Percentiles rank a stretch among this genome's conserved stretches.
Evolutionary conservation across 2,113 vertebrate species (phyloP).

Genomic region (Plecotus auritus): DNA sequence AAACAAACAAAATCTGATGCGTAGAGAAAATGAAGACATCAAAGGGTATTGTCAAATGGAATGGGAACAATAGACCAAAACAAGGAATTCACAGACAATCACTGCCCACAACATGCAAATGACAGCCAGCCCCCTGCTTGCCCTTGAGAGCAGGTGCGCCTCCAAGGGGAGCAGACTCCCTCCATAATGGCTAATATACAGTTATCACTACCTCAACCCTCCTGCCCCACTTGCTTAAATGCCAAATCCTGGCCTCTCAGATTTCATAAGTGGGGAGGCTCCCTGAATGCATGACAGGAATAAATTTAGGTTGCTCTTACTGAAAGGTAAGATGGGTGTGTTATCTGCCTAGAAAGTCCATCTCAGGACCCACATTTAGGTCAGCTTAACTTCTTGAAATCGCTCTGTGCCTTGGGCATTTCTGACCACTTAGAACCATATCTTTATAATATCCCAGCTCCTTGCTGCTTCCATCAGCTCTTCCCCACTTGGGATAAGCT

Average conservation of each 20-base stretch:
- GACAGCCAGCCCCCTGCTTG: neutral
- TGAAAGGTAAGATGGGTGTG: neutral
- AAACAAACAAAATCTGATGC: neutral
- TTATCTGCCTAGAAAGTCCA: neutral
- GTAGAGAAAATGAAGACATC: neutral
- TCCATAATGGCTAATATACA: neutral
- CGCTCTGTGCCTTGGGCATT: neutral
- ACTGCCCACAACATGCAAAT: neutral
- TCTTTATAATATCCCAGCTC: neutral
- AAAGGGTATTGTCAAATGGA: neutral
- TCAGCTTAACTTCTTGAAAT: neutral
- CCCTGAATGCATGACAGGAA: neutral
- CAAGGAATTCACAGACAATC: neutral
- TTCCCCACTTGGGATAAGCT: neutral
- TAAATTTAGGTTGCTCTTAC: neutral
- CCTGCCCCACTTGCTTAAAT: neutral
- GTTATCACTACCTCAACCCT: neutral
- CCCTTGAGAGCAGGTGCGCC: neutral
- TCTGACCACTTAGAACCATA: neutral
- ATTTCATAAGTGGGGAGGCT: neutral
- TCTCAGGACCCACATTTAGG: neutral
- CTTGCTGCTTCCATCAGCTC: neutral
- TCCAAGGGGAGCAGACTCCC: neutral
- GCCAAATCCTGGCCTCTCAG: neutral
- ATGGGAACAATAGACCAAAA: neutral